These are phyloP conservation scores for Danaus melanippus DNA, from an alignment of 1,140 invertebrate species.

Conservation along the genomic window DNA sequence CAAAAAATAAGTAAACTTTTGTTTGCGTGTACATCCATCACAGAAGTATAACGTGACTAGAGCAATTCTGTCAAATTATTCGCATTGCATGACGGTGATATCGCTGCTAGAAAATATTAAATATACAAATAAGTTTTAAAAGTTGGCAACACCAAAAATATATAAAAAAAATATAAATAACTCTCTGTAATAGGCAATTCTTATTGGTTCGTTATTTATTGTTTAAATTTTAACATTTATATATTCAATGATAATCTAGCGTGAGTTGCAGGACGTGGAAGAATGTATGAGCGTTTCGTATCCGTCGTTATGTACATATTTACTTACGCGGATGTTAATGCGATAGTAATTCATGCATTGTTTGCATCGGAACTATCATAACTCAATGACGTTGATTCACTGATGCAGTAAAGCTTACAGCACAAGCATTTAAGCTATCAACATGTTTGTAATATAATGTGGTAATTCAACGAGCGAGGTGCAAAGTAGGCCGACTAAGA, in stretches of 20 bases:
- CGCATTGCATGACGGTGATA: conserved; percentile 34
- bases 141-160: conserved; percentile 6
- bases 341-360: too few species aligned
- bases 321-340: too few species aligned
- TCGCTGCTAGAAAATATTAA: conserved; percentile 24
- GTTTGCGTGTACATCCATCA: conserved; percentile 34
- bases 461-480: conserved; percentile 20
- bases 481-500: conserved; percentile 42
- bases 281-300: background rate
- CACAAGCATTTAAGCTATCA: too few species aligned
- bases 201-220: conserved; percentile 3
- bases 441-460: conserved; percentile 4
- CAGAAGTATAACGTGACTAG: conserved; percentile 30
- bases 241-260: too few species aligned
- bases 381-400: too few species aligned
- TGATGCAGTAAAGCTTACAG: too few species aligned
- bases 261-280: conserved; percentile 5
- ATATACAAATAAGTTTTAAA: conserved; percentile 18
- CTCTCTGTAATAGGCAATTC: conserved; percentile 1
- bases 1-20: conserved; percentile 19
- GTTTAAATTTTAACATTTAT: background rate
- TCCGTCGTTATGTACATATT: too few species aligned
- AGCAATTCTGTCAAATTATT: conserved; percentile 33
- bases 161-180: background rate
- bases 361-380: too few species aligned